These are phyloP conservation scores for Rhinella marina DNA, from an alignment of 2,797 vertebrate genomes.

Conservation along the genomic window DNA sequence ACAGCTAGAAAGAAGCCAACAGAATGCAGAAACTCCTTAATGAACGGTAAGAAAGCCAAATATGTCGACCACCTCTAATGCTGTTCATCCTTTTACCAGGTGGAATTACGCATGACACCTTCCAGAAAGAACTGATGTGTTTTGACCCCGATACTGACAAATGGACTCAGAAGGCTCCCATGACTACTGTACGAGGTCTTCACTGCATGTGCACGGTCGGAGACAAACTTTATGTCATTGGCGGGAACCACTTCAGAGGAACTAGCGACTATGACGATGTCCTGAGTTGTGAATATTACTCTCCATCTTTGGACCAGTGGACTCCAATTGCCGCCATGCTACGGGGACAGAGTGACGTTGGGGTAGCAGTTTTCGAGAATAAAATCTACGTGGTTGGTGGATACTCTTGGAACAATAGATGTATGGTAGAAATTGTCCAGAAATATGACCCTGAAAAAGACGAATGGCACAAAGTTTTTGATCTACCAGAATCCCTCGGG, in stretches of 20 bases:
- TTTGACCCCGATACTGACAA: slow-evolving; percentile 97
- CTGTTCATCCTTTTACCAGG: slow-evolving; percentile 72
- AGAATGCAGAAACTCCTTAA: not conserved
- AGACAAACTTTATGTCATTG: slow-evolving; percentile 96
- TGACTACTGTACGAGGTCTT: slow-evolving; percentile 95
- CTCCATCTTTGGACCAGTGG: slow-evolving; percentile 94
- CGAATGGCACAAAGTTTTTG: slow-evolving; percentile 98
- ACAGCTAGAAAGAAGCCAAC: not conserved
- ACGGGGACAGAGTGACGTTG: slow-evolving; percentile 96
- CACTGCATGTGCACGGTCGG: slow-evolving; percentile 99
- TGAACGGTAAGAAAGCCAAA: not conserved
- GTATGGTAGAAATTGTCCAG: slow-evolving; percentile 99
- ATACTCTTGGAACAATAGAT: slow-evolving; percentile 99
- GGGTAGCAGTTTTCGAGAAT: slow-evolving; percentile 95
- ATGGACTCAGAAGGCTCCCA: slow-evolving; percentile 96
- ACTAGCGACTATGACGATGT: slow-evolving; percentile 98
- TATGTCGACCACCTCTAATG: not conserved
- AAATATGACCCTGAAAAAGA: slow-evolving; percentile 97
- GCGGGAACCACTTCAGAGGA: slow-evolving; percentile 96
- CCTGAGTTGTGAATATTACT: slow-evolving; percentile 98
- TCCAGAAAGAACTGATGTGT: slow-evolving; percentile 99
- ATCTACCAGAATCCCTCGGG: slow-evolving; percentile 95
- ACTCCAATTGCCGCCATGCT: slow-evolving; percentile 96
- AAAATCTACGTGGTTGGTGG: slow-evolving; percentile 98
- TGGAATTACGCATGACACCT: slow-evolving; percentile 98